phyloP scores from a whole-genome alignment of 2,797 vertebrate species.

The Clamator glandarius region DNA sequence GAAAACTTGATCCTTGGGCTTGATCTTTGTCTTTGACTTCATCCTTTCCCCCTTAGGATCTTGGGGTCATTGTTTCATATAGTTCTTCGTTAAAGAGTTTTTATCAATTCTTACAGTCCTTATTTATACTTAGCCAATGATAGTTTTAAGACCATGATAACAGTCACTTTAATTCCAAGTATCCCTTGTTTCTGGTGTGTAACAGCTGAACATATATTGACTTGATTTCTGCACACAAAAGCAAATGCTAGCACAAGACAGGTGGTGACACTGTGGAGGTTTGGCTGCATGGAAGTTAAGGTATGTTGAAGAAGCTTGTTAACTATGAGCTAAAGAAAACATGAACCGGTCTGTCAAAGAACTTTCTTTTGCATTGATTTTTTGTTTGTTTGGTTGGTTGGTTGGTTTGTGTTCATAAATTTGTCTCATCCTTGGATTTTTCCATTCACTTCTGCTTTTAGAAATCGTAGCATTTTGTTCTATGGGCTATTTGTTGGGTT shows the following conservation, averaged over 20 bases:
- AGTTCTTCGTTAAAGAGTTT: not conserved
- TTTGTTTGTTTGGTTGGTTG: no score
- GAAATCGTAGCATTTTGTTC: not conserved
- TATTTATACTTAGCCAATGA: not conserved
- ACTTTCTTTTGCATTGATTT: not conserved
- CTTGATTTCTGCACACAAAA: not conserved
- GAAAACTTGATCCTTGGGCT: not conserved
- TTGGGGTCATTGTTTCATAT: fast-evolving
- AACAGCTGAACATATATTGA: not conserved
- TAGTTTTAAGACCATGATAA: not conserved
- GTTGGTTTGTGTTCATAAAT: no score
- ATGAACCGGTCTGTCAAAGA: not conserved
- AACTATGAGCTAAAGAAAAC: not conserved
- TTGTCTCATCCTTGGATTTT: not conserved
- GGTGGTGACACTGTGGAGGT: not conserved
- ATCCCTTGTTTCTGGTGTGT: not conserved
- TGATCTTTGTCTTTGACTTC: not conserved
- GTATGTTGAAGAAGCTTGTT: not conserved
- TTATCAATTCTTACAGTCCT: not conserved
- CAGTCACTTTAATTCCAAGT: not conserved
- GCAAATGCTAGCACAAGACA: not conserved
- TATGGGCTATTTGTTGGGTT: not conserved
- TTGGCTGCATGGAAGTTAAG: not conserved
- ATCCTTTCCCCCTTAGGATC: not conserved
- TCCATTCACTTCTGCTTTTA: not conserved